A percentile compares a stretch with the other conserved stretches of the same genome.
These are phyloP conservation scores for Speoplatyrhinus poulsoni DNA, from an alignment of 2,113 vertebrate species.

Conservation along the genomic window DNA sequence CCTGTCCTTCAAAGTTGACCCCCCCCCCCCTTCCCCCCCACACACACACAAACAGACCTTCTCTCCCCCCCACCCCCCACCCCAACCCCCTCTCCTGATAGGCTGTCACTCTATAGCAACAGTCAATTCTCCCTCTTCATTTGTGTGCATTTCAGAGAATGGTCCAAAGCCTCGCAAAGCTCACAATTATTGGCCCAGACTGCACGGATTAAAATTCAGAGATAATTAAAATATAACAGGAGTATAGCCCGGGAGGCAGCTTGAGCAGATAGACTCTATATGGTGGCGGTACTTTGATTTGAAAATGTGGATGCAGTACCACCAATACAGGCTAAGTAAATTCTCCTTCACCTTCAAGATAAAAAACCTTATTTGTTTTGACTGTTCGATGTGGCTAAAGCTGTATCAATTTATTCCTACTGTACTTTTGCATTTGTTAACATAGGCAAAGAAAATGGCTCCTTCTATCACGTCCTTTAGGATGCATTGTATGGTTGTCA, in stretches of 20 bases:
- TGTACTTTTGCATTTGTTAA: conserved; percentile 36
- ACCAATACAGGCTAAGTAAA: too few species aligned
- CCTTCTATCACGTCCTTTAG: conserved; percentile 44
- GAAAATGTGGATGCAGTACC: too few species aligned
- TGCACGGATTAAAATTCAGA: background rate
- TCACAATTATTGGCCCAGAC: conserved; percentile 8
- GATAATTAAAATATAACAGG: background rate
- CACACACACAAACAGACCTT: too few species aligned
- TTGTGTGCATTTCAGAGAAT: conserved; percentile 43
- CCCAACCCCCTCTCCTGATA: conserved; percentile 27
- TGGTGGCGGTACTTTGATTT: too few species aligned
- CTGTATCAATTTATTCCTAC: conserved; percentile 9
- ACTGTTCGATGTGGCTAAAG: background rate
- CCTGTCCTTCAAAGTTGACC: conserved; percentile 34
- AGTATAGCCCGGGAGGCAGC: too few species aligned
- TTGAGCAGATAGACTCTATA: too few species aligned
- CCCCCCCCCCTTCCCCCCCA: too few species aligned
- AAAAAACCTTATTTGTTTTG: too few species aligned
- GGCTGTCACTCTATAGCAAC: conserved; percentile 58
- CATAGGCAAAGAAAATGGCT: conserved; percentile 28
- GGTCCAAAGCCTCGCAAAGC: conserved; percentile 8
- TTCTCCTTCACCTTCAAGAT: too few species aligned
- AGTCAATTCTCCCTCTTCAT: conserved; percentile 38
- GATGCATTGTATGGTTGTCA: conserved; percentile 65
- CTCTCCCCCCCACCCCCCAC: too few species aligned